Base-by-base conservation (phyloP, 2,113 vertebrate genomes). In the Psephotus haematonotus region DNA sequence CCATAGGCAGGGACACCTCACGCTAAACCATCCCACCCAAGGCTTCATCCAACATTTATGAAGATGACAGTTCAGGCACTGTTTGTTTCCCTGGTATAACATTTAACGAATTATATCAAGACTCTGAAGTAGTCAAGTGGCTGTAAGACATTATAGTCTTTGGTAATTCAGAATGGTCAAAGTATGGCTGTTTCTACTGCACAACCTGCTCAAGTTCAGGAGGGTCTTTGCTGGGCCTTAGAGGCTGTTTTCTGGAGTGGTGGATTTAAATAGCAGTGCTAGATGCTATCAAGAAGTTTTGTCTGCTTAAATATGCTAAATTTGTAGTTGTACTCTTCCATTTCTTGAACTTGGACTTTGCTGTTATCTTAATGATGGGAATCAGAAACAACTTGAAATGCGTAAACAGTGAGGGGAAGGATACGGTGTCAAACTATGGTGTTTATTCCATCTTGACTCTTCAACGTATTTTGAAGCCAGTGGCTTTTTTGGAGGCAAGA, bases 371-470 rank as follows among this genome's bases (percentile, higher is more conserved):
- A 57, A 10, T 62, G 49, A 9, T 50, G 44, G 31, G 17, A 74
- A 23, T 65, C 14, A 9, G 57, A 47, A 93, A 33, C 37, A 43
- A 18, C 13, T 71, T 43, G 41, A 94, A 20, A 39, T 63, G 24
- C 7, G 1, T 44, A 33, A 64, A 39, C 31, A 35, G 39, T 18
- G 31, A 77, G 17, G 49, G 18, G 14, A 67, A 33, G 37, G 64
- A 22, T 31, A 33, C 11, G 12, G 50, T 35, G 27, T 82, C 31
- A 86, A 13, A 16, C n/a, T 53, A 10, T 0, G 0, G 37, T 82
- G 41, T 82, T 94, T 90, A 31, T 77, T 63, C 70, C 46, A 27
- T 59, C 39, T n/a, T 87, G 55, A 60, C 55, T 60, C n/a, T 68
- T 53, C 52, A 46, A 29, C 3, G 1, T 44, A 60, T 44, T 81